Conservation (phyloP, 2,888 invertebrate genomes). For the Oeneis ivallda region DNA sequence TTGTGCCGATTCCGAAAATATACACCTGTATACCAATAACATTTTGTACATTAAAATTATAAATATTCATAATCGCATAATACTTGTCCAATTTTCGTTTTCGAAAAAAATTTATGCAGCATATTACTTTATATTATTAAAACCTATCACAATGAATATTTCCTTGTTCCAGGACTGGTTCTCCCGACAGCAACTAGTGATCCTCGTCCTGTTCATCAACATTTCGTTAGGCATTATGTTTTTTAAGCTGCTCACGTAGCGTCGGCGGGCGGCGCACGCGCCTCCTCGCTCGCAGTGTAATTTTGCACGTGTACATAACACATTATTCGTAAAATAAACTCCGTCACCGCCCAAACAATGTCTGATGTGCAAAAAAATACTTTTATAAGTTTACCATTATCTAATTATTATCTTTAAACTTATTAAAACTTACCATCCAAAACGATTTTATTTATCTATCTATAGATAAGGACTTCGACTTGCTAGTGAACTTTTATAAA, state of each 20-base stretch:
- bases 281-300: conserved; percentile 56
- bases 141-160: background rate
- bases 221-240: conserved; percentile 97
- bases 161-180: conserved; percentile 92
- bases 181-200: conserved; percentile 96
- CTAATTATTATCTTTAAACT: conserved; percentile 51
- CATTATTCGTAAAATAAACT: conserved; percentile 46
- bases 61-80: no score
- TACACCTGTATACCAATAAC: no score
- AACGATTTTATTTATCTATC: conserved; percentile 61
- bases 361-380: conserved; percentile 55
- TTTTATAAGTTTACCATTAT: conserved; percentile 44
- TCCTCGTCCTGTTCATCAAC: conserved; percentile 96
- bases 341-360: conserved; percentile 59
- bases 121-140: no score
- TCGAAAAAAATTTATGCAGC: no score
- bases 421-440: conserved; percentile 36
- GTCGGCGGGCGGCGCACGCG: conserved; percentile 78
- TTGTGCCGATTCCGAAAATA: no score
- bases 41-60: no score
- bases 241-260: conserved; percentile 97
- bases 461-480: conserved; percentile 67
- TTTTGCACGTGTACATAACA: conserved; percentile 61
- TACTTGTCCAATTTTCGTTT: no score
- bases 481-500: conserved; percentile 72